Percentiles rank a stretch among this genome's conserved stretches.
phyloP scores from a whole-genome alignment of 37 sponge, comb jelly and placozoan species.

The Spongilla lacustris region DNA sequence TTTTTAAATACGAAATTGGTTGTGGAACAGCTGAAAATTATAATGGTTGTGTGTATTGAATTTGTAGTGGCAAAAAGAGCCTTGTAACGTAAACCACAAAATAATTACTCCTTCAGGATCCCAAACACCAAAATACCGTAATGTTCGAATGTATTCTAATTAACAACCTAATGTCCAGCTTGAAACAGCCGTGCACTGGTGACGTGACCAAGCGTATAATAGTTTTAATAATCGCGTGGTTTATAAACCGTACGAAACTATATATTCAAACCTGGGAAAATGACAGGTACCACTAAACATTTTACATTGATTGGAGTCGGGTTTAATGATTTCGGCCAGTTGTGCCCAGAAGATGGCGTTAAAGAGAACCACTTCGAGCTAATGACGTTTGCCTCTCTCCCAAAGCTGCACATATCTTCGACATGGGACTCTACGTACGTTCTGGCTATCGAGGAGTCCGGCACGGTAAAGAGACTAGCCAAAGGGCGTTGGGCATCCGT shows the following conservation, averaged over 20 bases:
- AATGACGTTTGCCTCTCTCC: background rate
- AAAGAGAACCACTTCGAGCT: background rate
- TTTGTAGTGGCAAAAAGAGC: too few relatives aligned
- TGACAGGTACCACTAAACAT: background rate
- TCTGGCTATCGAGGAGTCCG: background rate
- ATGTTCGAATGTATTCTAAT: too few relatives aligned
- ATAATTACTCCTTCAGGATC: too few relatives aligned
- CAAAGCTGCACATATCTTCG: background rate
- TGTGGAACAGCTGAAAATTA: too few relatives aligned
- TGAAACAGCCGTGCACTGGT: too few relatives aligned
- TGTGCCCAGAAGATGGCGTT: background rate
- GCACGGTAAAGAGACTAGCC: background rate
- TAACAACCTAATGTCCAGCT: too few relatives aligned
- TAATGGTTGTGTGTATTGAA: too few relatives aligned
- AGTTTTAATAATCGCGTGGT: background rate
- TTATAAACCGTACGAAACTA: background rate
- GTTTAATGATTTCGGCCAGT: slow-evolving; percentile 25
- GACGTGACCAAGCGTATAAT: too few relatives aligned
- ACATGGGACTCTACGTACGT: slow-evolving; percentile 3
- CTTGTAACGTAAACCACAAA: too few relatives aligned
- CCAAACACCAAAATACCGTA: too few relatives aligned
- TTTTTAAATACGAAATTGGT: too few relatives aligned
- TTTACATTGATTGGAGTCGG: slow-evolving; percentile 11
- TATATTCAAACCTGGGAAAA: too few relatives aligned
- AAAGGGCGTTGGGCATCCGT: background rate